phyloP scores from a whole-genome alignment of 2,888 invertebrate species.

The Luffia ferchaultella region DNA sequence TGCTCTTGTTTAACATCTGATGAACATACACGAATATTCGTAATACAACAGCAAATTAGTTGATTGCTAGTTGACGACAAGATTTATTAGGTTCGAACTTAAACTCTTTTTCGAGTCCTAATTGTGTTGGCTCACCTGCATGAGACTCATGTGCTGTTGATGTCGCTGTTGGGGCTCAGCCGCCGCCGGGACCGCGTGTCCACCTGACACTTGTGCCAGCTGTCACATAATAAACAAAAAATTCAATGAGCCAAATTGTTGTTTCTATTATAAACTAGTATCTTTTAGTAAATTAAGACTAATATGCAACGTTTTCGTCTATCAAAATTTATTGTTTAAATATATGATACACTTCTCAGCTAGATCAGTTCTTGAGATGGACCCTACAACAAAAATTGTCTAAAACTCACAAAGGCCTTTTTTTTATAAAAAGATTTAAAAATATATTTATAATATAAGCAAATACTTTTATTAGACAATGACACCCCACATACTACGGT shows the following conservation, averaged over 20 bases:
- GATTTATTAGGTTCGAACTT: too few relatives aligned
- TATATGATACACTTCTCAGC: too few relatives aligned
- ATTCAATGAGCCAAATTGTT: background rate
- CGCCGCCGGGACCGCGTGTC: slow-evolving; percentile 69
- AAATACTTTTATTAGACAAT: too few relatives aligned
- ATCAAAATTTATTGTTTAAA: too few relatives aligned
- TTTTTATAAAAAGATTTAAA: too few relatives aligned
- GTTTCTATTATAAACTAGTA: background rate
- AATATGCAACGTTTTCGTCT: too few relatives aligned
- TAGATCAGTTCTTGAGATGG: too few relatives aligned
- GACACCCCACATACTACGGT: too few relatives aligned
- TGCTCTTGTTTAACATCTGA: slow-evolving; percentile 69
- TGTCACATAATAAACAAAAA: slow-evolving; percentile 27
- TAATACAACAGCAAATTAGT: background rate
- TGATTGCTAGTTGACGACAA: background rate
- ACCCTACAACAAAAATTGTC: too few relatives aligned
- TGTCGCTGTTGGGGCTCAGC: slow-evolving; percentile 44
- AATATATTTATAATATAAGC: too few relatives aligned
- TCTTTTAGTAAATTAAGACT: background rate
- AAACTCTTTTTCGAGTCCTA: too few relatives aligned
- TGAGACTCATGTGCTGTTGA: slow-evolving; percentile 62
- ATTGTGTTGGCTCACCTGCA: slow-evolving; percentile 66
- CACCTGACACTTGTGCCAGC: slow-evolving; percentile 75
- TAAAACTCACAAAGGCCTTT: too few relatives aligned
- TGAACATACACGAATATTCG: background rate